Evolutionary conservation across 35 echinoderm and acorn worm species (phyloP).

Genomic region (Ophiothrix spiculata): DNA sequence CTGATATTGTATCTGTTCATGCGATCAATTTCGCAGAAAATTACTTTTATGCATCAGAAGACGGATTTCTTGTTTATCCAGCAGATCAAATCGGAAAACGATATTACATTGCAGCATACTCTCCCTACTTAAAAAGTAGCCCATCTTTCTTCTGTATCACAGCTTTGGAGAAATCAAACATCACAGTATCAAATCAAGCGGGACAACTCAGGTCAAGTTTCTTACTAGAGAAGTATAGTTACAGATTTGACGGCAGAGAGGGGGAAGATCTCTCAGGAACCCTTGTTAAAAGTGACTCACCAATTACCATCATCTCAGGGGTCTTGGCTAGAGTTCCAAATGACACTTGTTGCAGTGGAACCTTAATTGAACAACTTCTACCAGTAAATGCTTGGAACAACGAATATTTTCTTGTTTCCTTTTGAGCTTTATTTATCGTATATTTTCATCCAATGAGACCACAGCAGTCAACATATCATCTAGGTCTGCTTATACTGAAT

Average conservation of each 20-base stretch:
- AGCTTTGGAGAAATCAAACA: not conserved
- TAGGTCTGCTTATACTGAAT: too few relatives aligned
- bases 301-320: not conserved
- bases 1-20: not conserved
- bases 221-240: not conserved
- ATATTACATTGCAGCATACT: not conserved
- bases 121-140: not conserved
- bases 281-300: not conserved
- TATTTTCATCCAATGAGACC: too few relatives aligned
- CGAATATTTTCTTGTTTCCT: too few relatives aligned
- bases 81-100: not conserved
- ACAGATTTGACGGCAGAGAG: not conserved
- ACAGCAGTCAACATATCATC: too few relatives aligned
- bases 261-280: constrained; percentile 1
- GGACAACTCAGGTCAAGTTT: not conserved
- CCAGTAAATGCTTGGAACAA: not conserved
- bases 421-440: too few relatives aligned
- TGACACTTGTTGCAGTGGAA: not conserved
- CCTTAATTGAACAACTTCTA: not conserved
- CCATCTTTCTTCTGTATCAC: not conserved
- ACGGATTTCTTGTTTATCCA: not conserved
- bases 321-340: not conserved
- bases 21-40: not conserved
- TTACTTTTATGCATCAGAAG: not conserved
- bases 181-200: not conserved